Conservation (phyloP, 53 echinoderm and acorn worm species). For the Temnopleurus reevesii region DNA sequence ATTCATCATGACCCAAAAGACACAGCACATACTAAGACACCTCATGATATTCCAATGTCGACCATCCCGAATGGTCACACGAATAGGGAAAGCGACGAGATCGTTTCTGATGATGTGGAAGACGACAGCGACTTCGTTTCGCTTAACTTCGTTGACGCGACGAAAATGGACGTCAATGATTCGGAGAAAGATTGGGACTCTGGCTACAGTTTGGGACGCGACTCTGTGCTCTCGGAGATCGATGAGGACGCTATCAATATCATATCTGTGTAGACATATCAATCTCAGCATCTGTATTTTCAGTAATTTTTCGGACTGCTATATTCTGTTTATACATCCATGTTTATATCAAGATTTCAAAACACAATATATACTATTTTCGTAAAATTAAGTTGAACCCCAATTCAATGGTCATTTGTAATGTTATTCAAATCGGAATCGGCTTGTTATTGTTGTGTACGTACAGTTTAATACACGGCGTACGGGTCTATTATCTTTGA, state of each 20-base stretch:
- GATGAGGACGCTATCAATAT: slow-evolving; percentile 29
- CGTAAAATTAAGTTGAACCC: no score
- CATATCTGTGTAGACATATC: no score
- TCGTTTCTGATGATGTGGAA: background rate
- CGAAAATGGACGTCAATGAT: background rate
- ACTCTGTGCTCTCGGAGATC: slow-evolving; percentile 29
- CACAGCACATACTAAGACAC: background rate
- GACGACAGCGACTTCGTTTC: background rate
- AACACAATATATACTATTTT: no score
- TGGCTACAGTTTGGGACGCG: background rate
- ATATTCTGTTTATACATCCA: no score
- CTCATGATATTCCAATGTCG: background rate
- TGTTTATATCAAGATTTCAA: no score
- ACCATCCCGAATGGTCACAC: background rate
- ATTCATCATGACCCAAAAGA: background rate
- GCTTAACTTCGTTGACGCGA: slow-evolving; percentile 28
- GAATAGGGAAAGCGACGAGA: background rate
- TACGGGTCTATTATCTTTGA: no score
- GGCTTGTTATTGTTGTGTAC: no score
- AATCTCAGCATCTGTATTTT: no score
- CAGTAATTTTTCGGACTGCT: no score
- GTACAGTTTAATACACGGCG: no score
- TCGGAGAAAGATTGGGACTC: slow-evolving; percentile 4
- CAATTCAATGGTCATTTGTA: no score
- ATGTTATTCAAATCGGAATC: no score